Base-by-base conservation (phyloP, 2,797 vertebrate genomes). In the Clamator glandarius region DNA sequence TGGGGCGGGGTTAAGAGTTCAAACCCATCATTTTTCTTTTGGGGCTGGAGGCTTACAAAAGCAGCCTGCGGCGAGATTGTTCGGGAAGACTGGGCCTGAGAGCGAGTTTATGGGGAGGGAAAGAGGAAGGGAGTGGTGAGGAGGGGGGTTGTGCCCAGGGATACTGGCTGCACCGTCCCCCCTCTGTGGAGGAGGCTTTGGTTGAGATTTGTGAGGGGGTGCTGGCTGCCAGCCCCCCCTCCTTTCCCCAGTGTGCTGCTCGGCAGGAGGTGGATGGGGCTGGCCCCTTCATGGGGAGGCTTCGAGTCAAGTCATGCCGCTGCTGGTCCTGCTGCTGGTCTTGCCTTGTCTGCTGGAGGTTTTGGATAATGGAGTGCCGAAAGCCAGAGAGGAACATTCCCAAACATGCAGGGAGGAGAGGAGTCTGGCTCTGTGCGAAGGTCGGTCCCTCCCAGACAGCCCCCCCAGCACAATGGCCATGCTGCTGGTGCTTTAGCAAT, bases 21-120 rank as follows among this genome's bases (percentile, higher is more conserved):
- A 97, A 96, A 93, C 93, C 87, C 96, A 97, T 97, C 95, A 93
- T 97, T 97, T 97, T 97, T 97, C 94, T 97, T 96, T 93, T 61
- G 72, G 96, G 92, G 79, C 70, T 95, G 86, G 85, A 96, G 77
- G 64, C 90, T 91, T 85, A 95, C 54, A 96, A 95, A 97, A 94
- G 95, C 91, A 88, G 91, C 92, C 94, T 6, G 92, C 90, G 67
- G 96, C 33, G 72, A 96, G 84, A 91, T 96, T 95, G 93, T 95
- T 93, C 33, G 20, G 75, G 75, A 84, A 55, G 89, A 91, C 6
- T 31, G 84, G 90, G 70, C 76, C 76, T 1, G 3, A 80, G 89
- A 79, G 39, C 0, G 23, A 70, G 66, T 90, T 92, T 72, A 67
- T 44, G 66, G 85, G 81, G 77, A 61, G 57, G 70, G 46, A 15